phyloP scores from a whole-genome alignment of 2,113 vertebrate genomes.

The Elephas maximus region DNA sequence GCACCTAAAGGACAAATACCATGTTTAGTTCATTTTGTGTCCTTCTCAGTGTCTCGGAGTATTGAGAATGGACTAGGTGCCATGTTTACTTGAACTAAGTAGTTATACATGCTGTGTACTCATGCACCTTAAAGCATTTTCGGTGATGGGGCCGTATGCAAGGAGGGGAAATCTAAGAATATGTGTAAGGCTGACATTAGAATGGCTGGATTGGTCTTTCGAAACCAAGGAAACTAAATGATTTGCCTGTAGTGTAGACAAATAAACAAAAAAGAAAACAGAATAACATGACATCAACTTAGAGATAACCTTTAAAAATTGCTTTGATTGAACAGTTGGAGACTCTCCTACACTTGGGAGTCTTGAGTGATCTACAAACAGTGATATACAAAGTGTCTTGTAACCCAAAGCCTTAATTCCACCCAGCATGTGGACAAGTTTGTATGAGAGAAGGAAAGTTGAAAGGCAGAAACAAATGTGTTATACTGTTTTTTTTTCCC shows the following conservation, averaged over 20 bases:
- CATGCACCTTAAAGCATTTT: not conserved
- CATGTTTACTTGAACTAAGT: not conserved
- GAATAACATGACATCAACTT: not conserved
- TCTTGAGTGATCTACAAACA: conserved; percentile 62
- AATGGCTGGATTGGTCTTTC: not conserved
- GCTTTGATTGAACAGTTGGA: conserved; percentile 30
- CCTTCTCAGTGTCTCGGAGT: not conserved
- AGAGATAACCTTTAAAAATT: conserved; percentile 54
- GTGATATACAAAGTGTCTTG: conserved; percentile 40
- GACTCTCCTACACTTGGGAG: not conserved
- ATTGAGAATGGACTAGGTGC: not conserved
- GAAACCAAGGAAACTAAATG: not conserved
- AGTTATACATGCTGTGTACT: not conserved
- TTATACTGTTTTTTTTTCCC: not conserved
- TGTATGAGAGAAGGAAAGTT: not conserved
- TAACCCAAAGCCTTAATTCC: conserved; percentile 68
- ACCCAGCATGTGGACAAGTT: not conserved
- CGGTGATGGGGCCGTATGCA: not conserved
- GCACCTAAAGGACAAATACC: not conserved
- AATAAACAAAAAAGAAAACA: not conserved
- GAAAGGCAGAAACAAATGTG: not conserved
- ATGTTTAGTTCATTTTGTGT: not conserved
- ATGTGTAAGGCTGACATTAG: not conserved
- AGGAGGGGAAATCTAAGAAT: not conserved
- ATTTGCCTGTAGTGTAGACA: not conserved